A percentile compares a stretch with the other conserved stretches of the same genome.
Conservation (phyloP, 2,797 vertebrate species). For the Pterois miles region DNA sequence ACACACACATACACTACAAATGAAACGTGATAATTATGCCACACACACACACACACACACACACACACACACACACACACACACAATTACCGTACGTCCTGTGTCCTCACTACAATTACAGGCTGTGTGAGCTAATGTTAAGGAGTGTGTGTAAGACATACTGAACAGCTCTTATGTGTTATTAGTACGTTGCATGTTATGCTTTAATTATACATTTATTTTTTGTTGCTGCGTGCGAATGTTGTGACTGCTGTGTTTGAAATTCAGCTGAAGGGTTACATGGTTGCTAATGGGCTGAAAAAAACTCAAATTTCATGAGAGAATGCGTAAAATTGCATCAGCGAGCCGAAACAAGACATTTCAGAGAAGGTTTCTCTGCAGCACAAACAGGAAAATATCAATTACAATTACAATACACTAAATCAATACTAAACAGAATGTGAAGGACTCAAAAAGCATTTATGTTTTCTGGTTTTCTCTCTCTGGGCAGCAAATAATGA, state of each 20-base stretch:
- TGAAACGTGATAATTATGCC: constrained; percentile 6
- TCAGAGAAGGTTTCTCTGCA: background rate
- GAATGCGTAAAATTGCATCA: background rate
- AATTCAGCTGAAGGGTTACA: no score
- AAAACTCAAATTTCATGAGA: no score
- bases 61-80: background rate
- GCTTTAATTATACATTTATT: background rate
- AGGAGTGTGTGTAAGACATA: background rate
- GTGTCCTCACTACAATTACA: constrained; percentile 10
- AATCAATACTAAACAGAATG: background rate
- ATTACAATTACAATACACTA: background rate
- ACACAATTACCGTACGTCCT: constrained; percentile 21
- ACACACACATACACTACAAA: no score
- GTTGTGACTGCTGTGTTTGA: background rate
- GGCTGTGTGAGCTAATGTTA: background rate
- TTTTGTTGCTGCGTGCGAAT: background rate
- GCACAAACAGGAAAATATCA: background rate
- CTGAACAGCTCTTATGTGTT: background rate
- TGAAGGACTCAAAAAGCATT: background rate
- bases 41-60: background rate
- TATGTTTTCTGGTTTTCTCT: background rate
- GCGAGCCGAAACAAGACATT: background rate
- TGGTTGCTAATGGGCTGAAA: no score
- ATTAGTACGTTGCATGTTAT: background rate
- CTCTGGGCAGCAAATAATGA: background rate